Base-by-base conservation (phyloP, 2,888 invertebrate genomes). In the Gasteruption jaculator region DNA sequence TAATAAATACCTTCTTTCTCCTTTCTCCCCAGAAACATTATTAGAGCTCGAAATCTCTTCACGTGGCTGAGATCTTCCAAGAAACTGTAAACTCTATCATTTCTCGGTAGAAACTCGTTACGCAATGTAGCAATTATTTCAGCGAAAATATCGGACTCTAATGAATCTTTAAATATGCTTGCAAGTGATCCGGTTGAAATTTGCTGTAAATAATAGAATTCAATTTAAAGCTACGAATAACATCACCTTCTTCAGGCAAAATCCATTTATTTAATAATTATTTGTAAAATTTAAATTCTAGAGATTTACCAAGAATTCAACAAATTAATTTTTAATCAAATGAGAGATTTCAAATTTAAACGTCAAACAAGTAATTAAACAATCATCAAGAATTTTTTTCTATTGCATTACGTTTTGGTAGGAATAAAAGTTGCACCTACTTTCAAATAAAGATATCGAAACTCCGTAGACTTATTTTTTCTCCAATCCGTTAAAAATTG, bases 401-500 rank as follows among this genome's bases (percentile, higher is more conserved):
- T n/a, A n/a, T n/a, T n/a, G n/a, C n/a, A n/a, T n/a, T n/a, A n/a
- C n/a, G n/a, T n/a, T n/a, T n/a, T n/a, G n/a, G n/a, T n/a, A n/a
- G 5, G 37, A 30, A 18, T 20, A 20, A 19, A 42, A 25, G 6
- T 31, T 29, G 38, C 20, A 41, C 6, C 26, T 49, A 71, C 81
- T 65, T 78, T 79, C 46, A 85, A 73, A 67, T 82, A 86, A 48
- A 75, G 66, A 52, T 76, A 77, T 56, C 76, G 75, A 15, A 75
- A 74, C 7, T 68, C 70, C n/a, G 65, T 60, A 18, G 73, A 71
- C 0, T 70, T 74, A 49, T 73, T 76, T 49, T 73, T 72, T 55
- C 76, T 79, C 86, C 85, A 86, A 33, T 75, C 74, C 0, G 73
- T 53, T 63, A 79, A 72, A 61, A 86, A 86, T 56, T 84, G 82